Evolutionary conservation across 2,888 invertebrate genomes (phyloP), one percentile per base, ranked within the genome.

Genomic region (Cataglyphis cursor): DNA sequence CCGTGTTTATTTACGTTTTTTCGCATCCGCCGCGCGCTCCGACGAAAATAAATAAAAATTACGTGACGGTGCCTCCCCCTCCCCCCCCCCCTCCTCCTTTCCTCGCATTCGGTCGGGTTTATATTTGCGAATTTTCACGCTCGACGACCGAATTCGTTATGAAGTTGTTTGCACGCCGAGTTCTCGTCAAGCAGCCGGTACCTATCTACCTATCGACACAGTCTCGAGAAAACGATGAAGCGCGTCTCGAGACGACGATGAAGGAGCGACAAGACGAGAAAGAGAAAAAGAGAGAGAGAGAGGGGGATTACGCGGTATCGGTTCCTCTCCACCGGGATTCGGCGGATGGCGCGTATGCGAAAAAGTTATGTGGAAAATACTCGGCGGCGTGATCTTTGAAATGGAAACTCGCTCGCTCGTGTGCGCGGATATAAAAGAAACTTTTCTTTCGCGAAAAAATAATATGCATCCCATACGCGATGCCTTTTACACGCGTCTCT

Each of bases 21-120:
- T 57, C 68, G 41, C 82, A 66, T 83, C 61, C 84, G 72, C 51
- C 72, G 75, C 73, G 74, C 54, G n/a, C 9, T 54, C 35, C 15
- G 66, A 78, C 28, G 54, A 72, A 62, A 76, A 82, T 88, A 88
- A 87, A 88, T 76, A 88, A 85, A 83, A 87, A 84, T 85, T 66
- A 62, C 65, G 35, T 18, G 64, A 73, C 75, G 62, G 62, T 57
- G 31, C 31, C 31, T 6, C 38, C 54, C 59, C 8, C n/a, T 0
- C 4, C 3, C 44, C 15, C 48, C 6, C 18, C 1, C 9, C 12
- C 31, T 3, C 31, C 31, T 6, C 6, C 0, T 6, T 35, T 35
- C 6, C 31, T 6, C 59, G 59, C 72, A 59, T 54, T 38, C 51
- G 70, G 72, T 64, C 54, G 72, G 61, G 78, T 78, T 75, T 48